phyloP scores from a whole-genome alignment of 2,888 invertebrate genomes.

The Pomacea canaliculata region DNA sequence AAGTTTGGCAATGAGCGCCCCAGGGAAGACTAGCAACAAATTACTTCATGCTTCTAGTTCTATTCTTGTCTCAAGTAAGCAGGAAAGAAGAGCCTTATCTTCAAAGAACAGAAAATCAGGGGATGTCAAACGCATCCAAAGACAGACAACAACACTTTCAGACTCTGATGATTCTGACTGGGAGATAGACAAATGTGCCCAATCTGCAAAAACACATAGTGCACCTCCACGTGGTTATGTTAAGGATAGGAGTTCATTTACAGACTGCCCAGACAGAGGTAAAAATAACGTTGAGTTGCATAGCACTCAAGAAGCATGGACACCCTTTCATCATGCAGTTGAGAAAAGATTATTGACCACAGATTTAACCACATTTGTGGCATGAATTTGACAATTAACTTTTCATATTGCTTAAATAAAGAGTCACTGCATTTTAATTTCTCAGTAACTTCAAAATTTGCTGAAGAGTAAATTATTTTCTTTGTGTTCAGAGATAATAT shows the following conservation, averaged over 20 bases:
- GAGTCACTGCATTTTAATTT: no score
- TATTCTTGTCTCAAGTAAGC: neutral
- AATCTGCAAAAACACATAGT: neutral
- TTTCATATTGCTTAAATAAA: no score
- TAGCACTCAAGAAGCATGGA: no score
- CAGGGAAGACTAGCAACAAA: neutral
- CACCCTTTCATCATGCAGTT: no score
- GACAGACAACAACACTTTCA: constrained; percentile 31
- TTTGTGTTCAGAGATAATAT: no score
- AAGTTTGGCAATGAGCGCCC: neutral
- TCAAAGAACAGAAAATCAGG: neutral
- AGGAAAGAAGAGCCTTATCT: neutral
- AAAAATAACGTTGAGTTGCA: no score
- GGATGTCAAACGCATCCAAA: neutral
- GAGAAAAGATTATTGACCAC: no score
- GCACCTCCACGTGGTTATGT: neutral
- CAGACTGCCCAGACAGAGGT: no score
- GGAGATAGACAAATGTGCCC: constrained; percentile 15
- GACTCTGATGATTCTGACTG: constrained; percentile 37
- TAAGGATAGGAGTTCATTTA: neutral
- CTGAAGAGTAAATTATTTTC: no score
- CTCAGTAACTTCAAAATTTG: no score
- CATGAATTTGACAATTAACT: no score
- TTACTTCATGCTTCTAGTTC: neutral
- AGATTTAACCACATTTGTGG: no score